Evolutionary conservation across 2,888 invertebrate genomes (phyloP).

Genomic region (Drosophila pegasa): DNA sequence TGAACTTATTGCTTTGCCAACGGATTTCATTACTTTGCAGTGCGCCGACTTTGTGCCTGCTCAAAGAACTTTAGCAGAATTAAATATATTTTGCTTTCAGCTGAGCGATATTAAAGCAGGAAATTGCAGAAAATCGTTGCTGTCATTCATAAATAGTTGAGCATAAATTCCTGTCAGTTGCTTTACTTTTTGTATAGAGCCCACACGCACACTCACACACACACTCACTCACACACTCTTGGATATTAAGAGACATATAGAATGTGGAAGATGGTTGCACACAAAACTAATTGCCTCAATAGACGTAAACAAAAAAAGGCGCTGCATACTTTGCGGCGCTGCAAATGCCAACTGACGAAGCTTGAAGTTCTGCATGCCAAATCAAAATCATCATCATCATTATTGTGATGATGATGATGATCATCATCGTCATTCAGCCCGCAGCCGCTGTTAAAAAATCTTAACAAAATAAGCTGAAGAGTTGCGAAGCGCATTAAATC

Average conservation of each 20-base stretch:
- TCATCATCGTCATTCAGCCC: conserved; percentile 48
- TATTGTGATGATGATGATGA: conserved; percentile 50
- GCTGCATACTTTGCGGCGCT: conserved; percentile 60
- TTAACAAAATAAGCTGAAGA: conserved; percentile 80
- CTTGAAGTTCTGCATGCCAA: conserved; percentile 49
- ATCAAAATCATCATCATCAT: conserved; percentile 61
- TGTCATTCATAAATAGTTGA: conserved; percentile 45
- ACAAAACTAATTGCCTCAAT: conserved; percentile 72
- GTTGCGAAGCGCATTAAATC: conserved; percentile 80
- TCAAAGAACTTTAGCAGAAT: background rate
- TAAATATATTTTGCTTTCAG: background rate
- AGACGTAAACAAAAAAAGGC: conserved; percentile 55
- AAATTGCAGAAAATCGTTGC: conserved; percentile 22
- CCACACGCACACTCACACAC: background rate
- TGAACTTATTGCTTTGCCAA: background rate
- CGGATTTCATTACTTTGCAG: background rate
- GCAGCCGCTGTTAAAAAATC: conserved; percentile 48
- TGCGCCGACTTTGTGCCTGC: background rate
- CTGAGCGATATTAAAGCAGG: conserved; percentile 15
- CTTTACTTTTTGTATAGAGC: conserved; percentile 12
- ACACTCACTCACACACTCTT: too few species aligned
- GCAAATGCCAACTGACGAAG: conserved; percentile 36
- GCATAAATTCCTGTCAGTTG: conserved; percentile 34
- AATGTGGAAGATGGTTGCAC: conserved; percentile 19
- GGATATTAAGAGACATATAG: background rate